Percentiles rank a stretch among this genome's conserved stretches.
These are phyloP conservation scores for Acropora tenuis DNA, from an alignment of 64 coral and sea anemone species.

Conservation along the genomic window DNA sequence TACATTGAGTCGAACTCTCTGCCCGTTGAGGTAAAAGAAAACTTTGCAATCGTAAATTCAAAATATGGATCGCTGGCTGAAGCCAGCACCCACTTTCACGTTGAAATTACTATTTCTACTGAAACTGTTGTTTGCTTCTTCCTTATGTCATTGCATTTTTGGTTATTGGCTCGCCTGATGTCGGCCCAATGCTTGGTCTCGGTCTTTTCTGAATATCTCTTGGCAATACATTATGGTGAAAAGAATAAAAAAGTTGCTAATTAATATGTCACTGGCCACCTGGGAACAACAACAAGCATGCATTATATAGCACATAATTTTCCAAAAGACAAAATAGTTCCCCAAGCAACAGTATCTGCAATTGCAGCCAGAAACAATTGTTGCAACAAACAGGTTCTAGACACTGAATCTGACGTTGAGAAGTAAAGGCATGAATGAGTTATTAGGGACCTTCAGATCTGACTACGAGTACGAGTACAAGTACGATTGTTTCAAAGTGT, in stretches of 20 bases:
- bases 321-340: conserved; percentile 7
- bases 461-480: no score
- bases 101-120: not conserved
- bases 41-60: no score
- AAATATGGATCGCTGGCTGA: no score
- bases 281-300: not conserved
- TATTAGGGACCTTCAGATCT: no score
- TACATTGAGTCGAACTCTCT: no score
- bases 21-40: no score
- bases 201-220: not conserved
- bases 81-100: no score
- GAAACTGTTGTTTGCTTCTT: conserved; percentile 3
- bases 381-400: not conserved
- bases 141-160: not conserved
- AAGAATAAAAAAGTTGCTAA: not conserved
- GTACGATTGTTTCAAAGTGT: no score
- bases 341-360: conserved; percentile 5
- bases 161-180: not conserved
- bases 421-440: conserved; percentile 11
- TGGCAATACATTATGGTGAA: not conserved
- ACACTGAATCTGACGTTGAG: conserved; percentile 14
- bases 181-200: not conserved
- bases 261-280: not conserved
- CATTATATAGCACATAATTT: not conserved
- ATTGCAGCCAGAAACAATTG: not conserved